Conservation (phyloP, 1,140 invertebrate species). For the Lithobius niger region DNA sequence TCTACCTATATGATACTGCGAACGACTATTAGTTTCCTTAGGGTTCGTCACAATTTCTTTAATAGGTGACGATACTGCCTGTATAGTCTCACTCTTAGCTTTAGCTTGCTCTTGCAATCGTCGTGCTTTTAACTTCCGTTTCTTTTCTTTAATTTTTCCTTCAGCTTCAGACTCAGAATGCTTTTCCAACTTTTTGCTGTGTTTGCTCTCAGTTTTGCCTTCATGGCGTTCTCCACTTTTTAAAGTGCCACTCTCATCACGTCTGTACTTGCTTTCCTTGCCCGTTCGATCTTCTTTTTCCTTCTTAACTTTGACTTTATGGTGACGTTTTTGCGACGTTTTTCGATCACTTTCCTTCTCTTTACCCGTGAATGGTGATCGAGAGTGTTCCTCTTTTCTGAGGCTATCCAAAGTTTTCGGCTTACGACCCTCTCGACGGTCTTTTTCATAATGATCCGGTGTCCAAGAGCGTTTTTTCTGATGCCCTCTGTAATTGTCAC, state of each 20-base stretch:
- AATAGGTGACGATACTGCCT: neutral
- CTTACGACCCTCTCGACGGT: neutral
- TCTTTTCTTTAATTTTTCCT: conserved; percentile 11
- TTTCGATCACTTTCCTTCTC: neutral
- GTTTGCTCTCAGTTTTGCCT: conserved; percentile 2
- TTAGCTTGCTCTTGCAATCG: neutral
- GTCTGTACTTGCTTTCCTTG: conserved; percentile 5
- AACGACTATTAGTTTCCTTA: neutral
- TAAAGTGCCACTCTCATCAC: neutral
- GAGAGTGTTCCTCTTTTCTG: neutral
- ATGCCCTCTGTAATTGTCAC: neutral
- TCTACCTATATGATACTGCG: neutral
- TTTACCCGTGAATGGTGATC: neutral
- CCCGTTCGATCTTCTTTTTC: conserved; percentile 3
- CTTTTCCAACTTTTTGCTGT: conserved; percentile 6
- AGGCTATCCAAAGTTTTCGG: neutral
- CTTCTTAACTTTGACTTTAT: neutral
- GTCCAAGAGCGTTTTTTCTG: conserved; percentile 1
- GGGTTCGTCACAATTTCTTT: neutral
- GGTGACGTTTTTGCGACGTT: neutral
- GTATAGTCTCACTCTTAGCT: neutral
- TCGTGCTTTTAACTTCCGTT: neutral
- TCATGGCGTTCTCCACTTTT: neutral
- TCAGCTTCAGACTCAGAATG: conserved; percentile 7
- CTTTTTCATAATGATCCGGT: neutral